Evolutionary conservation across 2,888 invertebrate genomes (phyloP), one percentile per base, ranked within the genome.

Genomic region (Sinhomidia bicolor): DNA sequence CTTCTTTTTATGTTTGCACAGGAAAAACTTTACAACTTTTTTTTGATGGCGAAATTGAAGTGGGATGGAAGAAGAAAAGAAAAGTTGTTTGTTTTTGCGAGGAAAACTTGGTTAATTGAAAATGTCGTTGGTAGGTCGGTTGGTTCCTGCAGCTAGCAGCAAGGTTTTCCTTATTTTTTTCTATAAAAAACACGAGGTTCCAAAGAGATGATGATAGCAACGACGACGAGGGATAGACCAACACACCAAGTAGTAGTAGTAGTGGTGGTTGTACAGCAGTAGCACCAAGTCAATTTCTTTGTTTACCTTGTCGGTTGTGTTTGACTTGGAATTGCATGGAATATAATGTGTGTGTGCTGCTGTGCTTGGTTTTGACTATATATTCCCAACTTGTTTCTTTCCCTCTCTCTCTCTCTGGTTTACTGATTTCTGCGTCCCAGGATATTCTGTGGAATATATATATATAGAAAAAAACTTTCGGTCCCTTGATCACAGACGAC

Each of bases 31-130:
- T 36, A 9, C 23, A 41, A 51, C 51, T 47, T 74, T 47, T 29
- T 26, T 51, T 47, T 9, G n/a, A 23, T 47, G 47, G 5, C 12
- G 51, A 26, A 68, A 47, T 44, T 20, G 12, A n/a, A 17, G 36
- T 36, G 62, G 62, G 10, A 17, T 57, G 57, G 44, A 44, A 10
- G 20, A 20, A 17, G 17, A 68, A 36, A 36, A 23, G 68, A 68
- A 36, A 17, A 68, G 68, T 68, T 71, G 20, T 20, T 71, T 68
- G 17, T 44, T 44, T 71, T 71, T 20, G 10, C 23, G 14, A 36
- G 71, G 51, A 74, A 47, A 74, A 74, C 26, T 74, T 47, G 44
- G 47, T 47, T 74, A 74, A 74, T 74, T 74, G 47, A 74, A 51
- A 29, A 74, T 74, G 51, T 74, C 44, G 47, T 47, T 44, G 47